Base-by-base conservation (phyloP, 2,888 invertebrate species). In the Hecatera dysodea region DNA sequence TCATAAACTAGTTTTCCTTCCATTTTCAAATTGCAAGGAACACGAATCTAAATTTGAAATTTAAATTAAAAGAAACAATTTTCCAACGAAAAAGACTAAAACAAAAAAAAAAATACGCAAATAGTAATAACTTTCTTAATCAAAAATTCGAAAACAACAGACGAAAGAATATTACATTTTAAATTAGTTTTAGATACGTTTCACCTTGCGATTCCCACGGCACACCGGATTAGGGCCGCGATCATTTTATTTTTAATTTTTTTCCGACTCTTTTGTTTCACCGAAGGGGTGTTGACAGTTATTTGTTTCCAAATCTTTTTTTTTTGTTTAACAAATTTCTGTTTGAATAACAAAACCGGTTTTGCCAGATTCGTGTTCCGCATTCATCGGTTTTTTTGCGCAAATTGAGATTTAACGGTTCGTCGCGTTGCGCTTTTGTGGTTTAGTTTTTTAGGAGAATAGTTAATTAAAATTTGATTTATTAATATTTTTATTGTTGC, bases 201-300 rank as follows among this genome's bases (percentile, higher is more conserved):
- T 94, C 91, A 94, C 94, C 93, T 94, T 94, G 93, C 95, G 94
- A 94, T 93, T 96, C 95, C 95, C 96, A 95, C 95, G 95, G 93
- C 92, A 88, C 85, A 67, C 61, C 69, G 95, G 95, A 95, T 95
- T 95, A 95, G 93, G 93, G 94, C 67, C 77, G 81, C 76, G 81
- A 86, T 78, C 79, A 82, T 85, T 85, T 79, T 75, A 84, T 94
- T 95, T 78, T 93, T 91, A 90, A 90, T 90, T 92, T 94, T 95
- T 95, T 94, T 83, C 65, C 77, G 86, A 87, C 85, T 90, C 88
- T 86, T 91, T 95, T 95, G 95, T 95, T 95, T 95, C 94, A 94
- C 93, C 67, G 91, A 92, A 95, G 95, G 95, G 95, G 95, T 96
- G 96, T 95, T 96, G 96, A 96, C 96, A 96, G 95, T 93, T 95